phyloP scores from a whole-genome alignment of 2,888 invertebrate genomes.

The Tenthredo livida region DNA sequence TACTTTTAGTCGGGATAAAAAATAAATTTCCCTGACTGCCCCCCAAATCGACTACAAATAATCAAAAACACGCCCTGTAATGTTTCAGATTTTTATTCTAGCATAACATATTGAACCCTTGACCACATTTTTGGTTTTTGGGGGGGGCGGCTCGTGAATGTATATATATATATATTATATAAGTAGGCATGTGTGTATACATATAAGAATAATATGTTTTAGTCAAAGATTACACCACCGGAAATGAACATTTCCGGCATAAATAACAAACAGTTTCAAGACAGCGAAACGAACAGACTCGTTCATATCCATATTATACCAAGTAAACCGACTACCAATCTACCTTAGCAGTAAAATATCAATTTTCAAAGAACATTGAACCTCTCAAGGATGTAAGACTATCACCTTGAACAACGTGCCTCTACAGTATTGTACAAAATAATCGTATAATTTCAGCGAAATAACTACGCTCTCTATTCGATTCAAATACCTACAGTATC shows the following conservation, averaged over 20 bases:
- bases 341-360: constrained; percentile 3
- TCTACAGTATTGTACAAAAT: neutral
- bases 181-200: neutral
- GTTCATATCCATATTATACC: neutral
- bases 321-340: neutral
- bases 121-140: too few species aligned
- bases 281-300: constrained; percentile 9
- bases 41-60: too few species aligned
- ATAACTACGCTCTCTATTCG: neutral
- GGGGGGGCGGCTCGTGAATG: too few species aligned
- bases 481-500: neutral
- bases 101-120: too few species aligned
- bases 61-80: too few species aligned
- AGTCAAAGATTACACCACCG: constrained; percentile 34
- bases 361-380: constrained; percentile 36
- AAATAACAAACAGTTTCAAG: constrained; percentile 33
- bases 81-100: too few species aligned
- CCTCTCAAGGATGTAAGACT: neutral
- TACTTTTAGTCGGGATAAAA: too few species aligned
- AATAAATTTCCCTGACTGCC: too few species aligned
- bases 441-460: neutral
- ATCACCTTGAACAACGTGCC: neutral
- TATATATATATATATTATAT: neutral
- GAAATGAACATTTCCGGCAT: constrained; percentile 45
- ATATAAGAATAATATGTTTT: neutral